Evolutionary conservation across 2,888 invertebrate species (phyloP).

Genomic region (Caenorhabditis angaria): DNA sequence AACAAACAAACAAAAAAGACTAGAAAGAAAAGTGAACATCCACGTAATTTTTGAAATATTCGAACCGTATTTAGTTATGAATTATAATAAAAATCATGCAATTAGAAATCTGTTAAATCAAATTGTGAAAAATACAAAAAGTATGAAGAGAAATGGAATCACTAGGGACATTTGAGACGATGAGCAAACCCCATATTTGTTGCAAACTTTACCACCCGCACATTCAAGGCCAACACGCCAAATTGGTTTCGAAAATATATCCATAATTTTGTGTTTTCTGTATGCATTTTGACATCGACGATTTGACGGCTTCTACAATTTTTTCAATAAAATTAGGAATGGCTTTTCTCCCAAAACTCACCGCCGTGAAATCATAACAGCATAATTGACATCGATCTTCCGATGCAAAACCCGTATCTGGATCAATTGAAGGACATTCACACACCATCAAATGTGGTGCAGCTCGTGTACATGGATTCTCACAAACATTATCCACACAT

Average conservation of each 20-base stretch:
- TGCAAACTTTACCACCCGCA: conserved; percentile 69
- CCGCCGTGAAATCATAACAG: conserved; percentile 71
- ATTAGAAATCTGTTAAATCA: neutral
- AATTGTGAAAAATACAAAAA: conserved; percentile 17
- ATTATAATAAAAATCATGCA: conserved; percentile 6
- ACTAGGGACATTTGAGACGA: conserved; percentile 36
- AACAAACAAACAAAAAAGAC: neutral
- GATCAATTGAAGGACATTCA: conserved; percentile 71
- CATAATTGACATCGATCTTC: conserved; percentile 72
- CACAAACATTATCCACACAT: conserved; percentile 71
- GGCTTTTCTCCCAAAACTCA: conserved; percentile 33
- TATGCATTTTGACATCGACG: conserved; percentile 70
- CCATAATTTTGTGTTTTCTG: conserved; percentile 66
- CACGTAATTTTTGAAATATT: conserved; percentile 24
- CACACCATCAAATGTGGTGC: conserved; percentile 72
- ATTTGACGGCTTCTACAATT: conserved; percentile 67
- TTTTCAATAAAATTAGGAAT: conserved; percentile 5
- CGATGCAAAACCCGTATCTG: conserved; percentile 71
- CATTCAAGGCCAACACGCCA: conserved; percentile 70
- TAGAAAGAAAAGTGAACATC: conserved; percentile 17
- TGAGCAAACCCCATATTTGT: conserved; percentile 70
- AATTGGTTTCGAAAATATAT: conserved; percentile 60
- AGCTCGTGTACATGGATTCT: conserved; percentile 70
- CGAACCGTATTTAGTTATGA: conserved; percentile 5
- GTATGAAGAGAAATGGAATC: conserved; percentile 23